Conservation (phyloP, 2,888 invertebrate species). For the Tribolium freemani region DNA sequence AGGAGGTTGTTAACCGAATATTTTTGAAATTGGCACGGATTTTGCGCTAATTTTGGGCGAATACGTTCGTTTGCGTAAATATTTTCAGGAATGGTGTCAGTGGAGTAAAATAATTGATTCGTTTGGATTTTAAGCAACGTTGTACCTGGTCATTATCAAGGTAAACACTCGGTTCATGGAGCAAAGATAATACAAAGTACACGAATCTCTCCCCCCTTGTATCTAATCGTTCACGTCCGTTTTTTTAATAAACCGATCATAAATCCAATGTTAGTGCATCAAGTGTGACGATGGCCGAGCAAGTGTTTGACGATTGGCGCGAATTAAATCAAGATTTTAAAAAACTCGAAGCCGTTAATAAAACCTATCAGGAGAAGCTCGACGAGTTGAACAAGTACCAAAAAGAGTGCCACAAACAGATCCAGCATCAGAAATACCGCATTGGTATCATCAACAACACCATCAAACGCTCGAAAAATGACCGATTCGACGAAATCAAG, state of each 20-base stretch:
- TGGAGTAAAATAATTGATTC: neutral
- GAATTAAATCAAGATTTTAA: slow-evolving; percentile 55
- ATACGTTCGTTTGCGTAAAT: slow-evolving; percentile 24
- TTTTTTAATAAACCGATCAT: slow-evolving; percentile 13
- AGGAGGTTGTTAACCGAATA: slow-evolving; percentile 49
- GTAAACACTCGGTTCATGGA: slow-evolving; percentile 18
- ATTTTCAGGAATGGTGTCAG: neutral
- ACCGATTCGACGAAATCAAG: slow-evolving; percentile 73
- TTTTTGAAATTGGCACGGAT: slow-evolving; percentile 47
- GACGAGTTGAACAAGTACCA: slow-evolving; percentile 86
- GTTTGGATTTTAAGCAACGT: neutral
- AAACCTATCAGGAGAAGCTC: slow-evolving; percentile 84
- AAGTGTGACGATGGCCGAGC: slow-evolving; percentile 48
- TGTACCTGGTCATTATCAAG: slow-evolving; percentile 21
- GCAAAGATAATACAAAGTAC: slow-evolving; percentile 35
- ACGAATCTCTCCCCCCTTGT: neutral
- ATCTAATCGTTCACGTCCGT: neutral
- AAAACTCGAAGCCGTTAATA: slow-evolving; percentile 77
- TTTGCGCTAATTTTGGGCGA: slow-evolving; percentile 1
- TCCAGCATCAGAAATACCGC: slow-evolving; percentile 91
- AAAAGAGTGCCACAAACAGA: slow-evolving; percentile 85
- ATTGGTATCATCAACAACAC: slow-evolving; percentile 76
- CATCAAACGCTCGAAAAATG: slow-evolving; percentile 61
- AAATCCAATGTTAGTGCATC: neutral
- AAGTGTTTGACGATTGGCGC: slow-evolving; percentile 53